Percentiles rank a stretch among this genome's conserved stretches.
Conservation (phyloP, 2,888 invertebrate genomes). For the Thumatha senex region DNA sequence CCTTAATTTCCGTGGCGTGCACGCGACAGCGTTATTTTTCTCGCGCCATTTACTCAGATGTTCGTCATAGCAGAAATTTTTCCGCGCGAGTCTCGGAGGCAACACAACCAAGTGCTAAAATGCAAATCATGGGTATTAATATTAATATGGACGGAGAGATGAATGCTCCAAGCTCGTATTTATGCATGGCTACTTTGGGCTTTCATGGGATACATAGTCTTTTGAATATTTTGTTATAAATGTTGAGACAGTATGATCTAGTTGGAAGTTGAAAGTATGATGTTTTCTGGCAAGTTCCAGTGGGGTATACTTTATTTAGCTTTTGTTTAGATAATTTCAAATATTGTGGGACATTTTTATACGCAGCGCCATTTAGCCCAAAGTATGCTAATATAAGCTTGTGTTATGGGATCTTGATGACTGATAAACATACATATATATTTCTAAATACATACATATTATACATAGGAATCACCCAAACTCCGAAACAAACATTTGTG, state of each 20-base stretch:
- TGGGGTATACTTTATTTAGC: background rate
- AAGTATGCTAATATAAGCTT: no score
- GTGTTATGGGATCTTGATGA: no score
- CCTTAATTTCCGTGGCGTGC: slow-evolving; percentile 58
- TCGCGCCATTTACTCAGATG: slow-evolving; percentile 76
- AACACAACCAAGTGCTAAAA: slow-evolving; percentile 54
- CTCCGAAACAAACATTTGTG: no score
- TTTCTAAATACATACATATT: no score
- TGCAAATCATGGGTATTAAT: slow-evolving; percentile 75
- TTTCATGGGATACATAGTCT: slow-evolving; percentile 37
- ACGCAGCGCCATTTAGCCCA: no score
- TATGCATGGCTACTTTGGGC: slow-evolving; percentile 47
- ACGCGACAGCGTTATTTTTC: slow-evolving; percentile 65
- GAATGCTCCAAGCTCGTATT: slow-evolving; percentile 44
- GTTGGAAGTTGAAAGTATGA: background rate
- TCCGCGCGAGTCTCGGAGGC: slow-evolving; percentile 48
- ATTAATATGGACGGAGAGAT: slow-evolving; percentile 59
- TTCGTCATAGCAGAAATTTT: slow-evolving; percentile 74
- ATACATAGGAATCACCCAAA: no score
- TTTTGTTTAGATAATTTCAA: background rate
- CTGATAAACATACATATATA: no score
- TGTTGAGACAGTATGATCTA: slow-evolving; percentile 5
- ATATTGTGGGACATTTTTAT: no score
- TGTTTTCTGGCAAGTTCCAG: slow-evolving; percentile 2
- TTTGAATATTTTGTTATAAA: slow-evolving; percentile 31